A percentile compares a stretch with the other conserved stretches of the same genome.
Evolutionary conservation across 2,888 invertebrate species (phyloP).

Genomic region (Oscheius sp.): DNA sequence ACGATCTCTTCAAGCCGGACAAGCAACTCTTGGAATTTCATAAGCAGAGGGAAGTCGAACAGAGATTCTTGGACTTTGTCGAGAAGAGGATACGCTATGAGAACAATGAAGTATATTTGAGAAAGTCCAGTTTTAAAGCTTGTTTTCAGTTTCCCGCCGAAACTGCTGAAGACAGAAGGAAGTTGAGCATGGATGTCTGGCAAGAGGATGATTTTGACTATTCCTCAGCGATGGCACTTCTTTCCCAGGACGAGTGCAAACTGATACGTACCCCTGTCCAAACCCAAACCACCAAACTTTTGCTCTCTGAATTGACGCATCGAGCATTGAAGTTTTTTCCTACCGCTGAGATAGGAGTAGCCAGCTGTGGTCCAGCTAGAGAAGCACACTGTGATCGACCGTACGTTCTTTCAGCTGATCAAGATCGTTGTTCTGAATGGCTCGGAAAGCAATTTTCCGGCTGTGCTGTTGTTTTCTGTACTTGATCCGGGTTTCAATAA

Average conservation of each 20-base stretch:
- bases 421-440: constrained; percentile 54
- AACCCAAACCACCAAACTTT: background rate
- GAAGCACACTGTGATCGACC: constrained; percentile 48
- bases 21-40: constrained; percentile 55
- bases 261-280: constrained; percentile 17
- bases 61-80: constrained; percentile 62
- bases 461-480: constrained; percentile 67
- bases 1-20: constrained; percentile 54
- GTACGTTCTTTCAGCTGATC: constrained; percentile 52
- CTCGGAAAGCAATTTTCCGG: constrained; percentile 55
- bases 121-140: background rate
- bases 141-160: constrained; percentile 57
- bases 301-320: background rate
- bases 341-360: constrained; percentile 24
- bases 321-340: constrained; percentile 38
- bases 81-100: constrained; percentile 59
- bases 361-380: constrained; percentile 33
- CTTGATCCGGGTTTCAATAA: constrained; percentile 14
- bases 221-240: background rate
- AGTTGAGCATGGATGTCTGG: constrained; percentile 43
- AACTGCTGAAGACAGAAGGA: constrained; percentile 56
- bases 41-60: constrained; percentile 52
- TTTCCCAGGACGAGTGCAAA: constrained; percentile 24
- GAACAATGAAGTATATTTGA: constrained; percentile 49
- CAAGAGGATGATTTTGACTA: constrained; percentile 29